A percentile compares a stretch with the other conserved stretches of the same genome.
Evolutionary conservation across 1,140 invertebrate species (phyloP).

Genomic region (Camponotus pennsylvanicus): DNA sequence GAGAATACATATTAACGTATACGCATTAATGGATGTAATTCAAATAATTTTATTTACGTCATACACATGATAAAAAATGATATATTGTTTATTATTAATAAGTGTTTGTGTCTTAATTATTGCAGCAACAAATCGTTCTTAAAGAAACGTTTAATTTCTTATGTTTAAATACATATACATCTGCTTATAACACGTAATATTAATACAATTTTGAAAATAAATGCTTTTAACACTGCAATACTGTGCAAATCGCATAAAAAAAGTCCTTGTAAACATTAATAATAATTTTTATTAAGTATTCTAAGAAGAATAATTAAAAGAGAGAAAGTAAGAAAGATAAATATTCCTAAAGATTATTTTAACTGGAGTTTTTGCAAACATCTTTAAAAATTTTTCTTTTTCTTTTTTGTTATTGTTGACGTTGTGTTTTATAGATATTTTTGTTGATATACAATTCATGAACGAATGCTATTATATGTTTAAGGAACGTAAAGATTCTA

Average conservation of each 20-base stretch:
- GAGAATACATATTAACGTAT: not conserved
- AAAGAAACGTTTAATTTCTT: not conserved
- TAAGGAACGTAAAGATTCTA: not conserved
- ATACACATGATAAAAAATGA: not conserved
- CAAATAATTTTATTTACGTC: not conserved
- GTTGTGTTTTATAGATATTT: constrained; percentile 16
- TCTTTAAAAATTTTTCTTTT: not conserved
- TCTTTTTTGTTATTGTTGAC: not conserved
- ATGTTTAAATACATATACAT: not conserved
- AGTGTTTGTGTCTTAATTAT: constrained; percentile 1
- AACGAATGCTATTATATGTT: not conserved
- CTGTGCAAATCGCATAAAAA: not conserved
- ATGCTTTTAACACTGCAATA: not conserved
- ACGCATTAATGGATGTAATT: not conserved
- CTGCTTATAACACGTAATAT: not conserved
- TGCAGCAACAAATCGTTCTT: not conserved
- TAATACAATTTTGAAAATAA: not conserved
- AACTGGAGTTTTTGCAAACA: not conserved
- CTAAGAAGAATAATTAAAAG: no score
- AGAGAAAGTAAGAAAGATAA: not conserved
- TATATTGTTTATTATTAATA: constrained; percentile 3
- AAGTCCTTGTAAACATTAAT: not conserved
- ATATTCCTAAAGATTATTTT: not conserved
- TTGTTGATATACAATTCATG: not conserved
- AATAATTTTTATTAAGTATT: not conserved